These are phyloP conservation scores for Junco hyemalis DNA, from an alignment of 2,113 vertebrate genomes.

Conservation along the genomic window DNA sequence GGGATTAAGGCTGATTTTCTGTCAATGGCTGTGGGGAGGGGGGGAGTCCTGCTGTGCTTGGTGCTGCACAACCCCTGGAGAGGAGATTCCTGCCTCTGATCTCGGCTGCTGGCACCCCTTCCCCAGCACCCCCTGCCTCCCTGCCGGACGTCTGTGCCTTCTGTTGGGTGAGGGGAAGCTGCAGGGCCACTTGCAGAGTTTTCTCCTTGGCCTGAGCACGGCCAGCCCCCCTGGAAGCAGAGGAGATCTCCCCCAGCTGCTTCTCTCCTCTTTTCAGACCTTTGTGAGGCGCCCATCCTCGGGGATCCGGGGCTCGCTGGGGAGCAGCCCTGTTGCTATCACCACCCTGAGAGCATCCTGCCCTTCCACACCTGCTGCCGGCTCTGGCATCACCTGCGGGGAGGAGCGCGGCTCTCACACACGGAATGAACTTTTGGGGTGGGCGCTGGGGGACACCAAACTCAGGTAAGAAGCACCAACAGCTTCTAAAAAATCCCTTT, in stretches of 20 bases:
- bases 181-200: background rate
- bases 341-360: background rate
- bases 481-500: background rate
- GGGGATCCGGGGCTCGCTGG: background rate
- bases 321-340: background rate
- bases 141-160: background rate
- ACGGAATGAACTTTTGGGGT: background rate
- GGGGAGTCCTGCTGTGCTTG: background rate
- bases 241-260: background rate
- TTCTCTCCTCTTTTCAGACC: background rate
- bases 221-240: background rate
- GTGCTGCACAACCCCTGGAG: background rate
- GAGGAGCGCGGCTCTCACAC: background rate
- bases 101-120: background rate
- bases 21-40: background rate
- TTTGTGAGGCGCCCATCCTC: background rate
- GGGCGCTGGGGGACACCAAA: background rate
- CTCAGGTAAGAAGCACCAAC: background rate
- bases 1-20: constrained; percentile 39
- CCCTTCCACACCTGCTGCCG: background rate
- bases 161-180: background rate
- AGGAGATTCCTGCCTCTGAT: background rate
- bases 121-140: background rate
- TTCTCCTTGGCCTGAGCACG: background rate
- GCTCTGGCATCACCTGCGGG: background rate